Percentiles rank a stretch among this genome's conserved stretches.
phyloP scores from a whole-genome alignment of 2,113 vertebrate genomes.

The Symphodus melops region DNA sequence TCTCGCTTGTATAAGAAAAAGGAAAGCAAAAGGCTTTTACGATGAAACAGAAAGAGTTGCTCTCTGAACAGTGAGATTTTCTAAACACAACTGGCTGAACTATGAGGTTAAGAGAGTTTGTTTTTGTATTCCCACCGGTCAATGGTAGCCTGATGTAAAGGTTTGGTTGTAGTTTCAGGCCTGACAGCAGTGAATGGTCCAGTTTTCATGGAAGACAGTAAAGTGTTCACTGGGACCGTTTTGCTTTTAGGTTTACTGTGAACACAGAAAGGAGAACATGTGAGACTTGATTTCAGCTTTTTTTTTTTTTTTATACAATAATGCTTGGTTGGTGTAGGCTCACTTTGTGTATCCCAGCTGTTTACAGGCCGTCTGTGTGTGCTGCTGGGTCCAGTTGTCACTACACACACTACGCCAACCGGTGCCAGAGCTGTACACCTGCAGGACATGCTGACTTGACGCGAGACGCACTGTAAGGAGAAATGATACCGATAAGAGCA shows the following conservation, averaged over 20 bases:
- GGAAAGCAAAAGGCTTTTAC: not conserved
- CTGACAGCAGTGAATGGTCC: slow-evolving; percentile 69
- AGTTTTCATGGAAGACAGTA: slow-evolving; percentile 27
- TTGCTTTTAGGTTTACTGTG: slow-evolving; percentile 62
- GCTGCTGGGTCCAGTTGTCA: slow-evolving; percentile 80
- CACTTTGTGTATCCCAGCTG: slow-evolving; percentile 90
- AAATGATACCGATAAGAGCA: not conserved
- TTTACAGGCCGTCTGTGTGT: slow-evolving; percentile 85
- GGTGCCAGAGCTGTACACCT: slow-evolving; percentile 76
- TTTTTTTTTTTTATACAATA: not conserved
- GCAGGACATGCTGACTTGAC: slow-evolving; percentile 81
- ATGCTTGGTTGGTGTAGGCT: slow-evolving; percentile 12
- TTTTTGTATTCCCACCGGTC: slow-evolving; percentile 59
- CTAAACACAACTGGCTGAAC: not conserved
- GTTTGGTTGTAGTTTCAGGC: slow-evolving; percentile 12
- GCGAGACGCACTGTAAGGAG: slow-evolving; percentile 76
- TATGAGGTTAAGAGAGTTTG: too few species aligned
- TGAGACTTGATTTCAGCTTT: slow-evolving; percentile 8
- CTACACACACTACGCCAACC: slow-evolving; percentile 88
- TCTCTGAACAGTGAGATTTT: not conserved
- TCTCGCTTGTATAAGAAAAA: too few species aligned
- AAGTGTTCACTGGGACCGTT: slow-evolving; percentile 23
- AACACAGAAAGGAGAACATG: not conserved
- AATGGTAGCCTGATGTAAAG: slow-evolving; percentile 60
- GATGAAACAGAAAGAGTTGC: not conserved